These are phyloP conservation scores for Micrasema minimum DNA, from an alignment of 1,140 invertebrate genomes.

Conservation along the genomic window DNA sequence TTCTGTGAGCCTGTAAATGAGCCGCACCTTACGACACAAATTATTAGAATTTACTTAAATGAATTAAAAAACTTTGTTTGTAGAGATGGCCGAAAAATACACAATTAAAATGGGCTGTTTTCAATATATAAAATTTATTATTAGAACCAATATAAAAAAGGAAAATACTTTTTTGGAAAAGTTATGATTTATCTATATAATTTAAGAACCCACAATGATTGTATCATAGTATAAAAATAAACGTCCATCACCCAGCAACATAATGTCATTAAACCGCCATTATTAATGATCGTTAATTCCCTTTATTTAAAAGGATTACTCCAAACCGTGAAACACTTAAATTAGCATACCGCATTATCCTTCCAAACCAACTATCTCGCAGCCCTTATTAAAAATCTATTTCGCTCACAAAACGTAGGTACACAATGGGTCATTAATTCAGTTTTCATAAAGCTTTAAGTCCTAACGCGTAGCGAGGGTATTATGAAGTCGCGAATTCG, in stretches of 20 bases:
- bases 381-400: slow-evolving; percentile 25
- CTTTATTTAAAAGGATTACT: slow-evolving; percentile 23
- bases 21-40: too few species aligned
- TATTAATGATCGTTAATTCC: slow-evolving; percentile 21
- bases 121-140: too few species aligned
- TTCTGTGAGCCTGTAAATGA: too few species aligned
- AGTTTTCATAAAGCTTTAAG: slow-evolving; percentile 33
- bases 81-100: too few species aligned
- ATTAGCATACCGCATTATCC: slow-evolving; percentile 24
- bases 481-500: slow-evolving; percentile 33
- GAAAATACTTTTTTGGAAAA: too few species aligned
- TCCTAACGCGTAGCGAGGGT: neutral
- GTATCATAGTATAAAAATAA: neutral
- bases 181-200: too few species aligned
- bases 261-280: neutral
- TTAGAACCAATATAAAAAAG: too few species aligned
- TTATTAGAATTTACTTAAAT: too few species aligned
- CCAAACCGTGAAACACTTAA: slow-evolving; percentile 9
- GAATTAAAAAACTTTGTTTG: too few species aligned
- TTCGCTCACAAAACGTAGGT: too few species aligned
- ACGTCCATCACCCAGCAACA: neutral
- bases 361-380: neutral
- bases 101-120: too few species aligned
- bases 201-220: too few species aligned
- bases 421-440: slow-evolving; percentile 17